A percentile compares a stretch with the other conserved stretches of the same genome.
Evolutionary conservation across 2,113 vertebrate species (phyloP).

Genomic region (Ahaetulla prasina): DNA sequence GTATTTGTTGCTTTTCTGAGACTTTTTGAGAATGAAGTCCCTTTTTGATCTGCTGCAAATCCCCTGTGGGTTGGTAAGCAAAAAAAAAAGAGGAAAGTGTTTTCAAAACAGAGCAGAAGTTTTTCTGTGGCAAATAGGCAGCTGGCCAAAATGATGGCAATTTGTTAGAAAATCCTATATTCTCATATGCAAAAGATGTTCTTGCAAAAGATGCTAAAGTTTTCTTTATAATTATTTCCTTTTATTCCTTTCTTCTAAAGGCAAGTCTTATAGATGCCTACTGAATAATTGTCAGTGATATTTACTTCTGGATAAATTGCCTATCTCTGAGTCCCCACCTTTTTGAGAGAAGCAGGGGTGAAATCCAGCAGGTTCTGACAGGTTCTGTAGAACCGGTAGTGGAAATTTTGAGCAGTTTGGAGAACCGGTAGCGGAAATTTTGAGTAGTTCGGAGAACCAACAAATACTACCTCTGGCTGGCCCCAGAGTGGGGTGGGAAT

Average conservation of each 20-base stretch:
- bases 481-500: too few relatives aligned
- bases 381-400: too few relatives aligned
- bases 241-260: background rate
- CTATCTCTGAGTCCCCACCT: background rate
- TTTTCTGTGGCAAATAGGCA: background rate
- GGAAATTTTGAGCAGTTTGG: too few relatives aligned
- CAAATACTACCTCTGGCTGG: too few relatives aligned
- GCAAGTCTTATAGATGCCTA: background rate
- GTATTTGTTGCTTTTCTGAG: background rate
- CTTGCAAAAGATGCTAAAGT: background rate
- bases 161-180: background rate
- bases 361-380: too few relatives aligned
- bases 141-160: background rate
- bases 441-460: too few relatives aligned
- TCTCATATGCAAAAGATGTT: background rate
- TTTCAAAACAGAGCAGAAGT: background rate
- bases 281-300: background rate
- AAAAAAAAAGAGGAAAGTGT: background rate
- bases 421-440: too few relatives aligned
- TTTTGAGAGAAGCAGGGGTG: background rate
- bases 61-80: background rate
- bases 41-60: background rate
- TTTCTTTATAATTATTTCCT: background rate
- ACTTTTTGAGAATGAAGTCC: background rate
- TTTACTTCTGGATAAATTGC: background rate